These are phyloP conservation scores for Tethya wilhelma DNA, from an alignment of 37 sponge, comb jelly and placozoan genomes.

Conservation along the genomic window DNA sequence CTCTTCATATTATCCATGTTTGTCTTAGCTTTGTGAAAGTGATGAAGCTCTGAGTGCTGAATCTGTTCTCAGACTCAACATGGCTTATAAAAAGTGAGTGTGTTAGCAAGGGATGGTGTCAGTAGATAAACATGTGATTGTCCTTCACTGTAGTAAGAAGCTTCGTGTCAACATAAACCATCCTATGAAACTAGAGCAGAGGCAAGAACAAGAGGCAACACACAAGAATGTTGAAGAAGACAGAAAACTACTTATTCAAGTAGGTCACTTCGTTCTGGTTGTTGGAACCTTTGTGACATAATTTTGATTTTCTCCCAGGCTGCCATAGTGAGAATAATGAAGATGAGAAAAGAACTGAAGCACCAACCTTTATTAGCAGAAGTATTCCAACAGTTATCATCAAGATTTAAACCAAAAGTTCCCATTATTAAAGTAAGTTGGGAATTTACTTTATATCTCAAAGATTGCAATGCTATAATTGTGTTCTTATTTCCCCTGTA, in stretches of 20 bases:
- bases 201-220: conserved; percentile 91
- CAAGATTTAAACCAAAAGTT: conserved; percentile 93
- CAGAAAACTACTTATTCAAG: conserved; percentile 97
- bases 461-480: background rate
- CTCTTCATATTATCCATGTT: background rate
- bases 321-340: conserved; percentile 98
- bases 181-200: conserved; percentile 93
- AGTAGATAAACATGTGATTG: background rate
- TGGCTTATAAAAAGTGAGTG: conserved; percentile 78
- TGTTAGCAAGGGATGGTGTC: background rate
- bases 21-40: conserved; percentile 70
- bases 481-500: conserved; percentile 21
- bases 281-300: background rate
- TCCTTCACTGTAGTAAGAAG: conserved; percentile 77
- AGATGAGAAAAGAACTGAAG: conserved; percentile 91
- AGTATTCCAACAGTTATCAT: conserved; percentile 90
- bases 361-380: conserved; percentile 94
- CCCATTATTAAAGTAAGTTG: conserved; percentile 88
- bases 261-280: conserved; percentile 33
- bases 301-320: conserved; percentile 26
- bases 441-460: background rate
- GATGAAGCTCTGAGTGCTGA: conserved; percentile 41
- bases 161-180: conserved; percentile 95
- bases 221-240: conserved; percentile 98
- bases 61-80: conserved; percentile 62